A percentile compares a stretch with the other conserved stretches of the same genome.
Conservation (phyloP, 1,140 invertebrate species). For the Octopus sinensis region DNA sequence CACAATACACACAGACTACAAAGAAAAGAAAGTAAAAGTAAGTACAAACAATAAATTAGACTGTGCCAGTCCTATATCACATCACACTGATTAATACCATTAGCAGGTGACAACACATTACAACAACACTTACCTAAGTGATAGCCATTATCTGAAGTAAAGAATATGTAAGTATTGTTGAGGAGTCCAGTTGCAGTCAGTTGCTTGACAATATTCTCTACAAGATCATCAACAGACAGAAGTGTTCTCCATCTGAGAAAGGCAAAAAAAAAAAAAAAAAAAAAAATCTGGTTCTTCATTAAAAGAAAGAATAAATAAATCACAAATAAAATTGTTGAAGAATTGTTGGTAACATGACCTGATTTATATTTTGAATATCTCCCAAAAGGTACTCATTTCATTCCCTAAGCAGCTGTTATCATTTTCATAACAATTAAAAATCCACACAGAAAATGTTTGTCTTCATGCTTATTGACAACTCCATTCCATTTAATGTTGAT, state of each 20-base stretch:
- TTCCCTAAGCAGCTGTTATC: not conserved
- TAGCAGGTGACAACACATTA: not conserved
- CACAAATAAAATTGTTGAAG: too few species aligned
- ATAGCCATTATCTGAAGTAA: conserved; percentile 85
- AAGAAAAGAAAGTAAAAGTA: too few species aligned
- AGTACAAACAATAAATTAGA: too few species aligned
- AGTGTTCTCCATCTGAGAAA: conserved; percentile 68
- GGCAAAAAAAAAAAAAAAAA: not conserved
- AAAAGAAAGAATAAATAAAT: conserved; percentile 9
- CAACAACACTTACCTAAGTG: conserved; percentile 68
- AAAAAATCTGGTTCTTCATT: not conserved
- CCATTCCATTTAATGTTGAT: too few species aligned
- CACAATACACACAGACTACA: too few species aligned
- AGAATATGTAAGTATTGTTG: conserved; percentile 76
- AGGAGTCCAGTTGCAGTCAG: conserved; percentile 63
- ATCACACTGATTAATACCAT: too few species aligned
- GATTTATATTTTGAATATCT: not conserved
- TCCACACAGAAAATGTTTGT: not conserved
- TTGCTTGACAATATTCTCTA: conserved; percentile 65
- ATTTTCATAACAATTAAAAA: conserved; percentile 3
- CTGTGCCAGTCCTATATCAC: too few species aligned
- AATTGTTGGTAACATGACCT: too few species aligned
- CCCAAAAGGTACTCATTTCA: too few species aligned
- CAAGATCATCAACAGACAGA: conserved; percentile 81
- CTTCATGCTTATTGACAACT: too few species aligned